These are phyloP conservation scores for Pyrgus malvae DNA, from an alignment of 2,888 invertebrate genomes.

Conservation along the genomic window DNA sequence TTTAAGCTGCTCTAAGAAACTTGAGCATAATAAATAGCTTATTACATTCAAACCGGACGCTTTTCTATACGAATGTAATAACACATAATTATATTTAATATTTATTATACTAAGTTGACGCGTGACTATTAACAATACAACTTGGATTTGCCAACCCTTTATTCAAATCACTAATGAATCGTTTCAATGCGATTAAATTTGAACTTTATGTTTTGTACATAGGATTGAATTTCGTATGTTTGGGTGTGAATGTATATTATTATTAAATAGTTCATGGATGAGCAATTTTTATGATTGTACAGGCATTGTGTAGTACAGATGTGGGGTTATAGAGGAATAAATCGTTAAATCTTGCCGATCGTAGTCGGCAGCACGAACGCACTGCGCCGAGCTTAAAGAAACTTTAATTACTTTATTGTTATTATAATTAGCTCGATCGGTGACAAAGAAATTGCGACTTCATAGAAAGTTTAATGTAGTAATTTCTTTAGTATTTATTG, in stretches of 20 bases:
- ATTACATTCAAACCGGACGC: conserved; percentile 26
- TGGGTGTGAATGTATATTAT: conserved; percentile 57
- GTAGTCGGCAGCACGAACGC: conserved; percentile 40
- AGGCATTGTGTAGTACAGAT: conserved; percentile 52
- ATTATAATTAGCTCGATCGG: conserved; percentile 19
- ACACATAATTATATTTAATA: conserved; percentile 68
- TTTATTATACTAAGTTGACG: conserved; percentile 54
- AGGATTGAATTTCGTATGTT: conserved; percentile 38
- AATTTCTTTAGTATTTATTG: no score
- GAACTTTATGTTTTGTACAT: conserved; percentile 38
- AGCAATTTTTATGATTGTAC: conserved; percentile 75
- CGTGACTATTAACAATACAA: conserved; percentile 78
- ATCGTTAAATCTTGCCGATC: conserved; percentile 44
- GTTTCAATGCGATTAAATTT: conserved; percentile 32
- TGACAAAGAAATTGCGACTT: conserved; percentile 19
- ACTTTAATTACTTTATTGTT: conserved; percentile 33
- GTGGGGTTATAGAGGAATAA: conserved; percentile 40
- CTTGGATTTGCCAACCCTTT: conserved; percentile 81
- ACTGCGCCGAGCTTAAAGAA: conserved; percentile 22
- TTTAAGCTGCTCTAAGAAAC: conserved; percentile 25
- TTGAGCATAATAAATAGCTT: conserved; percentile 20
- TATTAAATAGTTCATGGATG: conserved; percentile 72
- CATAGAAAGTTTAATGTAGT: conserved; percentile 4
- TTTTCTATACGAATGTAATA: conserved; percentile 72
- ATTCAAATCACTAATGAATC: conserved; percentile 72